phyloP scores from a whole-genome alignment of 2,888 invertebrate species.

The Furcula furcula region DNA sequence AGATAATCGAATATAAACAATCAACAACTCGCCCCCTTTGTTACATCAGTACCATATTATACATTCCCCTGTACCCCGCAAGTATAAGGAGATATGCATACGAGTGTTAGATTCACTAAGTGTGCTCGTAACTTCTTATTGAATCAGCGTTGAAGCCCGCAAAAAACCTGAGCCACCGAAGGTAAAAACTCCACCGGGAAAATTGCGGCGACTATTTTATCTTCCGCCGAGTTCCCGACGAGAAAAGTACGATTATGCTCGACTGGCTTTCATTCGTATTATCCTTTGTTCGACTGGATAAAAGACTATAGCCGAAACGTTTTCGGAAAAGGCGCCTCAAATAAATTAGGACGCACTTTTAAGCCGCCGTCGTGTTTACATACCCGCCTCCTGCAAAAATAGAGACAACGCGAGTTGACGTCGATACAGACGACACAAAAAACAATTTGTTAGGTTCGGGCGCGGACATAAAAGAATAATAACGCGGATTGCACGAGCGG shows the following conservation, averaged over 20 bases:
- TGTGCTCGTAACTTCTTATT: slow-evolving; percentile 63
- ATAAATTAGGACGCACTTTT: slow-evolving; percentile 70
- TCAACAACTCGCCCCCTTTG: slow-evolving; percentile 41
- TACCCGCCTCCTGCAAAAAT: slow-evolving; percentile 54
- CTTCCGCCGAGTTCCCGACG: slow-evolving; percentile 53
- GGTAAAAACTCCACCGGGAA: slow-evolving; percentile 60
- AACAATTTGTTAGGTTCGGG: slow-evolving; percentile 46
- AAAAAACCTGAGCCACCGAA: slow-evolving; percentile 48
- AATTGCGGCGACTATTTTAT: slow-evolving; percentile 68
- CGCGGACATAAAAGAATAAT: slow-evolving; percentile 59
- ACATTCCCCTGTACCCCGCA: slow-evolving; percentile 28
- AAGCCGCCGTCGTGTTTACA: slow-evolving; percentile 59
- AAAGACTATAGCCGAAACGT: slow-evolving; percentile 62
- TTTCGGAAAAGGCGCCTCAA: slow-evolving; percentile 62
- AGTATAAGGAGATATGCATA: slow-evolving; percentile 33
- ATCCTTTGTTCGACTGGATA: slow-evolving; percentile 71
- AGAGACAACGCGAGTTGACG: slow-evolving; percentile 53
- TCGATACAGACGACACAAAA: slow-evolving; percentile 40
- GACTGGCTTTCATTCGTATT: slow-evolving; percentile 71
- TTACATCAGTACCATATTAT: slow-evolving; percentile 29
- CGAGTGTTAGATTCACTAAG: slow-evolving; percentile 39
- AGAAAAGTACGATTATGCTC: slow-evolving; percentile 65
- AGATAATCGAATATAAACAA: slow-evolving; percentile 58
- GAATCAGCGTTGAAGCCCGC: slow-evolving; percentile 60
- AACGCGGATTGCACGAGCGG: slow-evolving; percentile 62